Evolutionary conservation across 1,140 invertebrate species (phyloP).

Genomic region (Heliconius hermathena): DNA sequence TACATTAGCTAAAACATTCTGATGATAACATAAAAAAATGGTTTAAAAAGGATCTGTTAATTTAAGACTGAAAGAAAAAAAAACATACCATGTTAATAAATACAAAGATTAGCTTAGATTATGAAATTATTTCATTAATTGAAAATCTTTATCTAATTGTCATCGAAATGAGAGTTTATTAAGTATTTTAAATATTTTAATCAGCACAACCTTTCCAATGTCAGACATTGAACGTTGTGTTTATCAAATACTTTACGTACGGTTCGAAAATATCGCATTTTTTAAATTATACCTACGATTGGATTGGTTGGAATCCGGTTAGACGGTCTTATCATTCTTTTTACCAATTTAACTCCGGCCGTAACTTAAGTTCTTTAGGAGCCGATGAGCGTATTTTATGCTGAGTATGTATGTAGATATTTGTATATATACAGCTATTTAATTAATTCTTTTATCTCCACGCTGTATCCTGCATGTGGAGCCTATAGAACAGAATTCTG

Average conservation of each 20-base stretch:
- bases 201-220: constrained; percentile 31
- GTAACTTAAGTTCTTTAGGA: constrained; percentile 13
- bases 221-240: constrained; percentile 32
- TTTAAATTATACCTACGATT: constrained; percentile 40
- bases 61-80: neutral
- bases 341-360: neutral
- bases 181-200: constrained; percentile 31
- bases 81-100: neutral
- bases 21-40: neutral
- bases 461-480: too few relatives aligned
- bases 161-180: constrained; percentile 25
- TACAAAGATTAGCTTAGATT: constrained; percentile 8
- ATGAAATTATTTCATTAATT: constrained; percentile 9
- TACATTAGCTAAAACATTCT: neutral
- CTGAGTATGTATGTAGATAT: neutral
- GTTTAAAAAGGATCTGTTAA: neutral
- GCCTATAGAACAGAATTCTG: too few relatives aligned
- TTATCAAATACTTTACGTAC: constrained; percentile 48
- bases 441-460: too few relatives aligned
- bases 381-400: neutral
- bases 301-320: constrained; percentile 41
- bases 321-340: constrained; percentile 4
- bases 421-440: too few relatives aligned
- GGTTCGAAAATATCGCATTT: constrained; percentile 44
- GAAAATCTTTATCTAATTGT: constrained; percentile 7